A percentile compares a stretch with the other conserved stretches of the same genome.
Conservation (phyloP, 1,140 invertebrate species). For the Plectus sambesii region DNA sequence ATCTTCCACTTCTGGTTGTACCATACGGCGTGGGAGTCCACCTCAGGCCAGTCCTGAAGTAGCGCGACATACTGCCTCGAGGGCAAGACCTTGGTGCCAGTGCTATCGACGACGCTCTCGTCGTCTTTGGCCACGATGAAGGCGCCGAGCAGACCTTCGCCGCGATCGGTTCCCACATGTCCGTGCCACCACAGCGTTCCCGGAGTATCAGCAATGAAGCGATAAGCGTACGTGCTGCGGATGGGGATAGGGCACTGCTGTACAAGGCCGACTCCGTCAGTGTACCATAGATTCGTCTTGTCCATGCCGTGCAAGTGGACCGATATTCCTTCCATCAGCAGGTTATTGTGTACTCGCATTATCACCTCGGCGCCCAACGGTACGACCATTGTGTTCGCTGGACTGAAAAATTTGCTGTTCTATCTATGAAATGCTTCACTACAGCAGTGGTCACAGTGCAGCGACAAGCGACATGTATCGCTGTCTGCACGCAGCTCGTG, state of each 20-base stretch:
- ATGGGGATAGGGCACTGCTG: slow-evolving; percentile 31
- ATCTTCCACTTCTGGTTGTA: slow-evolving; percentile 34
- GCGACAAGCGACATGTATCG: too few relatives aligned
- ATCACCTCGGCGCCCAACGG: slow-evolving; percentile 36
- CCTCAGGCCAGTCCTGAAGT: slow-evolving; percentile 39
- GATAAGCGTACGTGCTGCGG: slow-evolving; percentile 29
- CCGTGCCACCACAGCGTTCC: slow-evolving; percentile 43
- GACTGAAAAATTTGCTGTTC: slow-evolving; percentile 27
- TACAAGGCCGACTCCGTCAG: slow-evolving; percentile 31
- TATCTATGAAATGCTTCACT: too few relatives aligned
- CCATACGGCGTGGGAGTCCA: slow-evolving; percentile 32
- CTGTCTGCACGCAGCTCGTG: too few relatives aligned
- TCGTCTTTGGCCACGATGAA: slow-evolving; percentile 36
- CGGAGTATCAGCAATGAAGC: slow-evolving; percentile 43
- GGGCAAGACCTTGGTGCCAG: slow-evolving; percentile 3
- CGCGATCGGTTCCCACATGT: slow-evolving; percentile 38
- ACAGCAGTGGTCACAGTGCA: too few relatives aligned
- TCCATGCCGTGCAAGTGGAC: slow-evolving; percentile 42
- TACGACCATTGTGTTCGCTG: slow-evolving; percentile 33
- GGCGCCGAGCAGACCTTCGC: slow-evolving; percentile 38
- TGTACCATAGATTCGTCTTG: slow-evolving; percentile 35
- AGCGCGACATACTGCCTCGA: slow-evolving; percentile 7
- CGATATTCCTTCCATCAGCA: slow-evolving; percentile 34
- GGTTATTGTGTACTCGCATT: slow-evolving; percentile 29
- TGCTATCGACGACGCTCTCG: slow-evolving; percentile 6